These are phyloP conservation scores for Oryctes rhinoceros DNA, from an alignment of 1,140 invertebrate species.

Conservation along the genomic window DNA sequence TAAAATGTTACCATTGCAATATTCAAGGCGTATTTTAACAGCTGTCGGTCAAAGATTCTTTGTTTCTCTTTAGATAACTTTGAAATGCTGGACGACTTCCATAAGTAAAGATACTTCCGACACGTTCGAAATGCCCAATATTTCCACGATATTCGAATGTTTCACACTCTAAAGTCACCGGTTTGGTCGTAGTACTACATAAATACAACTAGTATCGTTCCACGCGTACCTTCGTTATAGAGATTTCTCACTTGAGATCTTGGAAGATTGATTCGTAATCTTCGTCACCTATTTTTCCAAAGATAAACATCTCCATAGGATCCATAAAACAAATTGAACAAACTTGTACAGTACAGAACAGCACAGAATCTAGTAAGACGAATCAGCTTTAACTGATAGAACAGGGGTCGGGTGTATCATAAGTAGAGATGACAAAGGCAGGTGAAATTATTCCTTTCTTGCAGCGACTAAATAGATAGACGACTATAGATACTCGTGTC, in stretches of 20 bases:
- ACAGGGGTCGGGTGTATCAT: too few species aligned
- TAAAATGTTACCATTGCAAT: constrained; percentile 65
- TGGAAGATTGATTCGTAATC: constrained; percentile 60
- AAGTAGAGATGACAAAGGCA: too few species aligned
- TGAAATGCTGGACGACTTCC: constrained; percentile 86
- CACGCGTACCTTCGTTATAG: constrained; percentile 72
- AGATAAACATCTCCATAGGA: constrained; percentile 78
- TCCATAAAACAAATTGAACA: constrained; percentile 60
- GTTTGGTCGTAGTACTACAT: neutral
- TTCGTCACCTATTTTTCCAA: constrained; percentile 63
- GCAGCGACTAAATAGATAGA: too few species aligned
- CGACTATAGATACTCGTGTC: too few species aligned
- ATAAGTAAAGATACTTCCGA: constrained; percentile 83
- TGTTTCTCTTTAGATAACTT: constrained; percentile 78
- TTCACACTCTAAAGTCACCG: constrained; percentile 68
- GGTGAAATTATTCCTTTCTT: too few species aligned
- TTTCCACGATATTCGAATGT: constrained; percentile 88
- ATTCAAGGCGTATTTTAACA: constrained; percentile 80
- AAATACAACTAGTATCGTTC: neutral
- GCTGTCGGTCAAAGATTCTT: constrained; percentile 70
- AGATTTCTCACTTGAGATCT: constrained; percentile 77
- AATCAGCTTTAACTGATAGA: too few species aligned
- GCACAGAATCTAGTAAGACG: too few species aligned
- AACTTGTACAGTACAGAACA: too few species aligned
- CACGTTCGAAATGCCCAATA: constrained; percentile 80